These are phyloP conservation scores for Danionella dracula DNA, from an alignment of 2,797 vertebrate species.

Conservation along the genomic window DNA sequence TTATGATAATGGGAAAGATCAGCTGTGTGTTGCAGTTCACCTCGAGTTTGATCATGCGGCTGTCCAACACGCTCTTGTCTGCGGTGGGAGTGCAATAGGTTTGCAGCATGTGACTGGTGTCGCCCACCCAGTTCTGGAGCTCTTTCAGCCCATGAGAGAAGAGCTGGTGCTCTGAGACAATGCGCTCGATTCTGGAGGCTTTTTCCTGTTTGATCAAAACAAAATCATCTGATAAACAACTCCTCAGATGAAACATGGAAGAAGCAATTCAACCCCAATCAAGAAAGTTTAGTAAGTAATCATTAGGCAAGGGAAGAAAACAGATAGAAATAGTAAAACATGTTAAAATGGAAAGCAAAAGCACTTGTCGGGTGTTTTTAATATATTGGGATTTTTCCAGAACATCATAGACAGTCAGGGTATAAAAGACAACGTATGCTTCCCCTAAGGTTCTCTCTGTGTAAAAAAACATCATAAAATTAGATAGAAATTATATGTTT, in stretches of 20 bases:
- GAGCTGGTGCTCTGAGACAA: slow-evolving; percentile 87
- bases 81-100: slow-evolving; percentile 84
- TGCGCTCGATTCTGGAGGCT: slow-evolving; percentile 84
- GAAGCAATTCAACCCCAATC: background rate
- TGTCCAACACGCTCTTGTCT: slow-evolving; percentile 87
- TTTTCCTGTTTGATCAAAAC: slow-evolving; percentile 75
- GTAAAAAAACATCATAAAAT: too few species aligned
- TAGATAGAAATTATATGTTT: too few species aligned
- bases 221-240: slow-evolving; percentile 2
- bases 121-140: slow-evolving; percentile 90
- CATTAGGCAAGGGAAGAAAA: background rate
- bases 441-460: background rate
- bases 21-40: too few species aligned
- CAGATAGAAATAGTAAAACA: slow-evolving; percentile 4
- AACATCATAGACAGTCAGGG: too few species aligned
- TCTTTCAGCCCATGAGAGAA: slow-evolving; percentile 86
- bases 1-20: too few species aligned
- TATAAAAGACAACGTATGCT: slow-evolving; percentile 13
- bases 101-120: slow-evolving; percentile 81
- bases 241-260: background rate
- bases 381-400: background rate
- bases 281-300: background rate
- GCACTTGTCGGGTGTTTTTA: background rate
- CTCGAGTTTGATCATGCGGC: slow-evolving; percentile 92
- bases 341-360: slow-evolving; percentile 15